Evolutionary conservation across 2,888 invertebrate genomes (phyloP), one percentile per base, ranked within the genome.

Genomic region (Drosophila dives): DNA sequence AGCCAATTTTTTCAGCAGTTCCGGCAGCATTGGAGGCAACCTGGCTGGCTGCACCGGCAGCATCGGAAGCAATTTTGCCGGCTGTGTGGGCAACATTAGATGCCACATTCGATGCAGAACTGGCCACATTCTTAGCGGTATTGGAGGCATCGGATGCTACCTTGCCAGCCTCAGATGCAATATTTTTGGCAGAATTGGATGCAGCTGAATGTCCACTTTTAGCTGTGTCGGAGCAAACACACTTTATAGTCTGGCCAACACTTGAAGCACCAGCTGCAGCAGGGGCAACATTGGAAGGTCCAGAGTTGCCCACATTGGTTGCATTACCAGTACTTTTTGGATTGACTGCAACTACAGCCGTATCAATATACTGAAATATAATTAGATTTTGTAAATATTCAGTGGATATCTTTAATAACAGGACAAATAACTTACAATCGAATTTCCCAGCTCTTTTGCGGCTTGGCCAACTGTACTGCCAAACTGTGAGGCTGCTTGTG

Each of bases 401-500:
- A 11, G 7, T 11, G 29, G 6, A n/a, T 50, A 29, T 29, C 29
- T 50, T 26, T 11, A 2, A 1, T n/a, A 29, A n/a, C n/a, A 17
- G 50, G 3, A n/a, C 29, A 29, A 50, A 11, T 11, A 29, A 50
- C 55, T 67, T 20, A 66, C 55, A 26, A 75, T n/a, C 5, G 20
- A 26, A 33, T 55, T 48, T 15, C 26, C 55, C 1, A 40, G 20
- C 23, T 62, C 38, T 36, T 51, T 50, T 2, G 29, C 55, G 29
- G 4, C 45, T 45, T 87, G 48, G 11, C 77, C 88, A 12, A 87
- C 29, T 11, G 64, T 67, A 26, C 72, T 75, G 10, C 87, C 82
- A 51, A 87, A 61, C 8, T 64, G 53, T 0, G 68, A 75, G 11
- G 85, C 87, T 26, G 81, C 82, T 49, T 68, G 56, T 4, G 75